Base-by-base conservation (phyloP, 2,113 vertebrate genomes). In the Ciconia maguari region DNA sequence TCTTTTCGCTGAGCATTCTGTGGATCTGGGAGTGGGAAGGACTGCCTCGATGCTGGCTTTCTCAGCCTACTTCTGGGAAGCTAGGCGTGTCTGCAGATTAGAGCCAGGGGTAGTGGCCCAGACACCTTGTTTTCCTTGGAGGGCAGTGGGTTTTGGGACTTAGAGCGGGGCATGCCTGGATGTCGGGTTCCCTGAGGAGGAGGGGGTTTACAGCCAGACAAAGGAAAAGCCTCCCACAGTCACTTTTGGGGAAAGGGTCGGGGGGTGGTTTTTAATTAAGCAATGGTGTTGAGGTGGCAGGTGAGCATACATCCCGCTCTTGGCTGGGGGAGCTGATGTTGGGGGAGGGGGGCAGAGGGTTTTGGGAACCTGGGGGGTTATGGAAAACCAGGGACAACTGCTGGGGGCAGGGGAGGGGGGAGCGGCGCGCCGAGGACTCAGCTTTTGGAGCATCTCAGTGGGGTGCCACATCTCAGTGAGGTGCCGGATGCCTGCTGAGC, bases 341-440 rank as follows among this genome's bases (percentile, higher is more conserved):
- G 2, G 49, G 41, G 1, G 5, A 20, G 27, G 17, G 3, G 32
- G 38, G 18, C n/a, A n/a, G n/a, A 60, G 11, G 25, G 30, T 16
- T 60, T 69, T 30, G n/a, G 54, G 7, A 69, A 44, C 13, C 30
- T n/a, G 10, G 36, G 26, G 5, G 16, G 16, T 68, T 58, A n/a
- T 51, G 21, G 52, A 19, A 51, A 42, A 60, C 30, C 30, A 36
- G 30, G 36, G 36, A 42, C 11, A 51, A 41, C 20, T 55, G 17
- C 20, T 55, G 17, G 6, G 2, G 15, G 12, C 8, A 13, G 16
- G 20, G 9, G 4, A 7, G 27, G 7, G 5, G 5, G 17, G 5
- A 38, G 17, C 15, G 7, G 10, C 4, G 1, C 5, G 4, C 27
- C 7, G 25, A 19, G 19, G 21, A 19, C 26, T 61, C 44, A 49